A percentile compares a stretch with the other conserved stretches of the same genome.
These are phyloP conservation scores for Ovis canadensis DNA, from an alignment of 2,113 vertebrate species.

Conservation along the genomic window DNA sequence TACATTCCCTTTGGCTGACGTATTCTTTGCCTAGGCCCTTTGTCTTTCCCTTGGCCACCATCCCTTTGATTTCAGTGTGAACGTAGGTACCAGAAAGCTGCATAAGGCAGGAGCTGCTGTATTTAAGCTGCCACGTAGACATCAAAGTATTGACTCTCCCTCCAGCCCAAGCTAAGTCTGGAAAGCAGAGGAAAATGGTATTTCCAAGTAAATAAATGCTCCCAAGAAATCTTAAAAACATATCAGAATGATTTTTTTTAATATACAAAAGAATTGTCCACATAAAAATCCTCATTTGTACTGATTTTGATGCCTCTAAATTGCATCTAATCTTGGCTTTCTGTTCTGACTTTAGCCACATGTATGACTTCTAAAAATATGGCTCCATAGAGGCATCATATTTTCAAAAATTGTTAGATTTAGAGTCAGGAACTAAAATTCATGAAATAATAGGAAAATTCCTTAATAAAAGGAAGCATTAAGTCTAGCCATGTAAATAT, in stretches of 20 bases:
- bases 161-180: neutral
- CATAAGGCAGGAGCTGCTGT: neutral
- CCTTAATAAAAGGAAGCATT: slow-evolving; percentile 47
- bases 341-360: slow-evolving; percentile 2
- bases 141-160: neutral
- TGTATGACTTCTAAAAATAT: neutral
- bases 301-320: neutral
- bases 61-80: neutral
- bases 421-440: slow-evolving; percentile 8
- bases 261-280: neutral
- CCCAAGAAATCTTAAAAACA: neutral
- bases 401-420: slow-evolving; percentile 28
- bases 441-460: slow-evolving; percentile 42
- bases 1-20: neutral
- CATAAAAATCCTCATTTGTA: neutral
- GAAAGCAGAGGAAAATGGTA: neutral
- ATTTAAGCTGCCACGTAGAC: neutral
- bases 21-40: neutral
- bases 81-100: neutral
- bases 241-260: neutral
- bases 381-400: neutral
- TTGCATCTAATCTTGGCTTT: neutral
- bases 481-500: slow-evolving; percentile 42
- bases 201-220: neutral
- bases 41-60: neutral